phyloP scores from a whole-genome alignment of 1,140 invertebrate genomes.

The Papilio xuthus region DNA sequence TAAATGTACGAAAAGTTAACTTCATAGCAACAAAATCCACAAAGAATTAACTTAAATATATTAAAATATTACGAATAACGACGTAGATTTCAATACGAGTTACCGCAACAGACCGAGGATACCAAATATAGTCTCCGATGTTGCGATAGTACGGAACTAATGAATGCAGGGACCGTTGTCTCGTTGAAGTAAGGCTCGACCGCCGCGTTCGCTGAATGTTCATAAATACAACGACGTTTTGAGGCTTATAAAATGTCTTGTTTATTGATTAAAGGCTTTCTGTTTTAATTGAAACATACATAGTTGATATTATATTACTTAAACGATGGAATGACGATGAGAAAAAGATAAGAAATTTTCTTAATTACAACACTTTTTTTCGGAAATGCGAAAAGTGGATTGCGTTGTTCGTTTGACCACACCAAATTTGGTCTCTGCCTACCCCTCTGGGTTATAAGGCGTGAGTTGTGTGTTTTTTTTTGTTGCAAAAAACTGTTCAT shows the following conservation, averaged over 20 bases:
- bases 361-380: too few relatives aligned
- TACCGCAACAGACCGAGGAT: neutral
- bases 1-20: too few relatives aligned
- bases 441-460: too few relatives aligned
- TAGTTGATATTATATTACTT: neutral
- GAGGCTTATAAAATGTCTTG: neutral
- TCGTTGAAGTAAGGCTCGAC: conserved; percentile 32
- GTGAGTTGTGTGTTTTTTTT: too few relatives aligned
- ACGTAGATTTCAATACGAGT: conserved; percentile 19
- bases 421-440: too few relatives aligned
- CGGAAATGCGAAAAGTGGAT: too few relatives aligned
- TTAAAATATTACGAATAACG: conserved; percentile 20
- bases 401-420: too few relatives aligned
- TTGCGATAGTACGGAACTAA: conserved; percentile 34
- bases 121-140: conserved; percentile 38
- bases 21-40: neutral
- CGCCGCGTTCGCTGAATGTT: conserved; percentile 6
- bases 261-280: neutral
- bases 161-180: conserved; percentile 40
- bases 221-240: neutral
- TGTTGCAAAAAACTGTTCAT: neutral
- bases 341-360: too few relatives aligned
- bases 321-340: neutral
- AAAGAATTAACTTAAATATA: neutral
- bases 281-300: neutral